phyloP scores from a whole-genome alignment of 1,140 invertebrate species.

The Drosophila nigromelanica region DNA sequence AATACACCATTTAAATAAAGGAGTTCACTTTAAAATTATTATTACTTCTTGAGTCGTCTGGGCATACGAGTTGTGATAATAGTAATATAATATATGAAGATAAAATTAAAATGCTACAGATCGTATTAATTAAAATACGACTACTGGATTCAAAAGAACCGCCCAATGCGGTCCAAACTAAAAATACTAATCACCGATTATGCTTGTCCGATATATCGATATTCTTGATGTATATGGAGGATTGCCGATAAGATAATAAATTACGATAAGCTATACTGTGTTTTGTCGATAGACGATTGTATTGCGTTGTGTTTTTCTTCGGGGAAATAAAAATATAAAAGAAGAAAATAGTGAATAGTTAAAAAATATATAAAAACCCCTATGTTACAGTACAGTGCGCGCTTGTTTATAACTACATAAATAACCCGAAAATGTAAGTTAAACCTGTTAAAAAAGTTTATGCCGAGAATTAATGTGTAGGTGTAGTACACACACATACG shows the following conservation, averaged over 20 bases:
- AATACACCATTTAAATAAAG: conserved; percentile 28
- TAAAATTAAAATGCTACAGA: too few species aligned
- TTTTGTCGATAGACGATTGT: conserved; percentile 43
- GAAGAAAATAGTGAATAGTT: conserved; percentile 36
- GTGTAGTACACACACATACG: conserved; percentile 32
- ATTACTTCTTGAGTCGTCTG: neutral
- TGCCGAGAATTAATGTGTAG: conserved; percentile 43
- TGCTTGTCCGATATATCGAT: neutral
- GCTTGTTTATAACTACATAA: neutral
- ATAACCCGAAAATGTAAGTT: conserved; percentile 30
- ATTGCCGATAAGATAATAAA: conserved; percentile 6
- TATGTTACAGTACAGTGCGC: conserved; percentile 4
- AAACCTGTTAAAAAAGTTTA: conserved; percentile 8
- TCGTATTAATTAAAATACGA: too few species aligned
- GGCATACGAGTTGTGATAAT: too few species aligned
- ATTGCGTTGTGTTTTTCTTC: conserved; percentile 54
- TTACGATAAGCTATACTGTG: conserved; percentile 20
- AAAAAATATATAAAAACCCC: neutral
- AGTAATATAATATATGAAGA: too few species aligned
- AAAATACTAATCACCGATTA: neutral
- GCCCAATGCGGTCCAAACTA: neutral
- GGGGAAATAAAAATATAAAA: conserved; percentile 33
- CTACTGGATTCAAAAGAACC: neutral
- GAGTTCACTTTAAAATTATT: neutral
- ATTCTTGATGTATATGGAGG: conserved; percentile 7